Percentiles rank a stretch among this genome's conserved stretches.
Conservation (phyloP, 2,113 vertebrate species). For the Nothobranchius furzeri region DNA sequence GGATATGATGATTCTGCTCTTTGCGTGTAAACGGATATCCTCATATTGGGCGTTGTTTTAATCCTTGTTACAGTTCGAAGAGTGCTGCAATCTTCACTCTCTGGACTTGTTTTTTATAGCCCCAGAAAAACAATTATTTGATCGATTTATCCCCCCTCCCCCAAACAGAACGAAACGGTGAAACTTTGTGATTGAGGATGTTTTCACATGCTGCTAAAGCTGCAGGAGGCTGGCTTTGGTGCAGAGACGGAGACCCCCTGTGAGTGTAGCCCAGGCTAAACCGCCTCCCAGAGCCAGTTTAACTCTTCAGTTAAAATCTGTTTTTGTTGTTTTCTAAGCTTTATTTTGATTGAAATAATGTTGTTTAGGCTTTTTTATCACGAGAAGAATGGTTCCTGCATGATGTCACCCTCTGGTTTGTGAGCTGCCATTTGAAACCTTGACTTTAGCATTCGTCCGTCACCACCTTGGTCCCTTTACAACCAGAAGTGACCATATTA, state of each 20-base stretch:
- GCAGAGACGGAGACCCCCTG: constrained; percentile 17
- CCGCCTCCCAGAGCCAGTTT: background rate
- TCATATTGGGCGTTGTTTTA: constrained; percentile 63
- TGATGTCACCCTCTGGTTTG: background rate
- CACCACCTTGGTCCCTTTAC: background rate
- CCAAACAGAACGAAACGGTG: background rate
- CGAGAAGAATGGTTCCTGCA: background rate
- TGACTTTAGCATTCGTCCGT: background rate
- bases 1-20: constrained; percentile 79
- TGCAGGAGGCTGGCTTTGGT: background rate
- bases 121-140: constrained; percentile 42
- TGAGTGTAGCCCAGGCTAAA: constrained; percentile 33
- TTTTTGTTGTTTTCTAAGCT: background rate
- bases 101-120: constrained; percentile 21
- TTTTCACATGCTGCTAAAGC: background rate
- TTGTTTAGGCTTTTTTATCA: background rate
- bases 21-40: constrained; percentile 75
- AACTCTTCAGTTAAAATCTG: too few relatives aligned
- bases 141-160: background rate
- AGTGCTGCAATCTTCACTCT: constrained; percentile 19
- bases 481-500: background rate
- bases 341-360: background rate
- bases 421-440: constrained; percentile 3
- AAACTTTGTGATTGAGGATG: background rate
- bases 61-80: constrained; percentile 56